Base-by-base conservation (phyloP, 2,113 vertebrate species). In the Thamnaconus septentrionalis region DNA sequence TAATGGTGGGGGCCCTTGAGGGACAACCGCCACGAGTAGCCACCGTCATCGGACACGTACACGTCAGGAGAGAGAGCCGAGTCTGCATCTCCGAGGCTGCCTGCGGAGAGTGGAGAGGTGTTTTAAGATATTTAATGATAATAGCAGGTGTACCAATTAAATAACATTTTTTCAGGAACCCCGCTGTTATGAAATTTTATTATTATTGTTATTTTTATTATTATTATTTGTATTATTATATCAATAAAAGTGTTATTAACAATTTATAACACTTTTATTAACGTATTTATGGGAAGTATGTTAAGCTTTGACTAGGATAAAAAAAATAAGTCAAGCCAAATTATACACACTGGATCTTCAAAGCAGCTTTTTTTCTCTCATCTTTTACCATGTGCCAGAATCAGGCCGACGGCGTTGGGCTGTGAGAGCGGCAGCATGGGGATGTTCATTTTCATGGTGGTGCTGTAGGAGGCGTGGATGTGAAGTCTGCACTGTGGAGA, bases 391-490 rank as follows among this genome's bases (percentile, higher is more conserved):
- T 98, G 96, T 57, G 96, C 95, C 45, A 98, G 90, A 84, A 98
- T 87, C 41, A 98, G 94, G 75, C 96, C 96, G 3, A 96, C 91
- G 1, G 95, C 96, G 57, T 91, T 98, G 61, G 96, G 91, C 81
- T 98, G 95, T 0, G 93, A 93, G 44, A 98, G 91, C 0, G 96
- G 96, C 8, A 93, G 87, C 93, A 95, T 91, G 7, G 96, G 96
- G 2, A 98, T 93, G 0, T 95, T 94, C n/a, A 96, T 90, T 79
- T 94, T 96, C 92, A 94, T 91, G 41, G 94, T 93, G 70, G 93
- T 95, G 88, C 96, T 96, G 79, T 96, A 98, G 68, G 94, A 93
- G 4, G 94, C 94, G 6, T 98, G 95, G 83, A 98, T 95, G 85
- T 96, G 94, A 73, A 98, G 94, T 82, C 91, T 94, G 87, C 96